Evolutionary conservation across 2,797 vertebrate species (phyloP).

Genomic region (Acanthurus tractus): DNA sequence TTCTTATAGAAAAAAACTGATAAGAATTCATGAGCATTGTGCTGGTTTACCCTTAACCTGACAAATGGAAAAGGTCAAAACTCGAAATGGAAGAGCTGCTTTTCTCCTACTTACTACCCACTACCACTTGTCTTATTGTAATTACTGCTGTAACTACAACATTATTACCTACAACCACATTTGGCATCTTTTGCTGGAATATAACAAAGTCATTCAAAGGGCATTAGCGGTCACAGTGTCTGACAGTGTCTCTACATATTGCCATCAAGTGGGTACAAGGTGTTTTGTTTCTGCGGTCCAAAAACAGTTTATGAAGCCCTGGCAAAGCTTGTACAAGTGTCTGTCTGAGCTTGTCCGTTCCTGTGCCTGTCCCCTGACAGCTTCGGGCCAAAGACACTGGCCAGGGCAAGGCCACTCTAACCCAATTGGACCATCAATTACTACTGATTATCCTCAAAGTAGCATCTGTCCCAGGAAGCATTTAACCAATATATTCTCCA

Average conservation of each 20-base stretch:
- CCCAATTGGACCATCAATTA: slow-evolving; percentile 87
- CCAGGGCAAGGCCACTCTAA: slow-evolving; percentile 81
- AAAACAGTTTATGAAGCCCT: slow-evolving; percentile 52
- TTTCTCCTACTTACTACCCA: no score
- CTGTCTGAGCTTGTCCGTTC: slow-evolving; percentile 42
- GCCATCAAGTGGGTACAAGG: slow-evolving; percentile 40
- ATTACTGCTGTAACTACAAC: no score
- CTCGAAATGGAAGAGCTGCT: no score
- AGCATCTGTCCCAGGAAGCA: slow-evolving; percentile 88
- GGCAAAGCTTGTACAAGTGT: slow-evolving; percentile 46
- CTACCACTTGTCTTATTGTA: no score
- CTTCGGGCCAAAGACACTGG: slow-evolving; percentile 75
- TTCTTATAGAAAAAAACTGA: no score
- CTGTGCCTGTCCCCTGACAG: slow-evolving; percentile 56
- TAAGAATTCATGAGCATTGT: no score
- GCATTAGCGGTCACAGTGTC: slow-evolving; percentile 1
- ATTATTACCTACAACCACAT: no score
- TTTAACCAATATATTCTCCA: slow-evolving; percentile 85
- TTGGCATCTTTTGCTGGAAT: not conserved
- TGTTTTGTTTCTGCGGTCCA: slow-evolving; percentile 49
- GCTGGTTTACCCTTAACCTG: no score
- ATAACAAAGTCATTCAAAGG: slow-evolving; percentile 1
- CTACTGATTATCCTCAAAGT: slow-evolving; percentile 85
- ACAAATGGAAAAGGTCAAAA: no score
- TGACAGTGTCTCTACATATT: slow-evolving; percentile 29